These are phyloP conservation scores for Drosophila nr. perissopoda DNA, from an alignment of 2,888 invertebrate species.

Conservation along the genomic window DNA sequence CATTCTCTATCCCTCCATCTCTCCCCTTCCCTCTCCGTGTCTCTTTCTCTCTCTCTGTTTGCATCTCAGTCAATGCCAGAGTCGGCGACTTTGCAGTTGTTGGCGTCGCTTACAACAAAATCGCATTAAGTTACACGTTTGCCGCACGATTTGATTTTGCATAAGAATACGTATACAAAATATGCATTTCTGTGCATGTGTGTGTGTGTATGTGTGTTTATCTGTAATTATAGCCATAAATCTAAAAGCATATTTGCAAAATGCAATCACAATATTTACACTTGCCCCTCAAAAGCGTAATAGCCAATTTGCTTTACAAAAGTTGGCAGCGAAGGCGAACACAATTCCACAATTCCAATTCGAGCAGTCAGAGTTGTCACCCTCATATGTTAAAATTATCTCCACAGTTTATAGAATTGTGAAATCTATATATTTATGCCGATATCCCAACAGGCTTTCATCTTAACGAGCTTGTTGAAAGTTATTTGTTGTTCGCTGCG, in stretches of 20 bases:
- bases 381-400: neutral
- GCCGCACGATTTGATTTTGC: constrained; percentile 57
- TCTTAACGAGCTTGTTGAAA: constrained; percentile 70
- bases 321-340: constrained; percentile 37
- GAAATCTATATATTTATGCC: constrained; percentile 13
- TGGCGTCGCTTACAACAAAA: constrained; percentile 62
- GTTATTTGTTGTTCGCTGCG: constrained; percentile 40
- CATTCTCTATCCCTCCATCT: neutral
- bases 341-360: constrained; percentile 23
- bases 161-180: constrained; percentile 36
- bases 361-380: constrained; percentile 5
- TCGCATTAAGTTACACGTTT: constrained; percentile 69
- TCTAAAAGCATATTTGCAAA: constrained; percentile 70
- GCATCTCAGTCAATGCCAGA: constrained; percentile 22
- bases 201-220: constrained; percentile 22
- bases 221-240: constrained; percentile 78
- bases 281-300: constrained; percentile 51
- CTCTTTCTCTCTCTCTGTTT: neutral
- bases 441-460: constrained; percentile 12
- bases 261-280: constrained; percentile 80
- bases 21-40: too few species aligned
- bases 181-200: neutral
- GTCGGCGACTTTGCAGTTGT: constrained; percentile 30
- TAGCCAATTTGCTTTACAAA: constrained; percentile 43
- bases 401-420: neutral